Conservation (phyloP, 2,113 vertebrate genomes). For the Egretta garzetta region DNA sequence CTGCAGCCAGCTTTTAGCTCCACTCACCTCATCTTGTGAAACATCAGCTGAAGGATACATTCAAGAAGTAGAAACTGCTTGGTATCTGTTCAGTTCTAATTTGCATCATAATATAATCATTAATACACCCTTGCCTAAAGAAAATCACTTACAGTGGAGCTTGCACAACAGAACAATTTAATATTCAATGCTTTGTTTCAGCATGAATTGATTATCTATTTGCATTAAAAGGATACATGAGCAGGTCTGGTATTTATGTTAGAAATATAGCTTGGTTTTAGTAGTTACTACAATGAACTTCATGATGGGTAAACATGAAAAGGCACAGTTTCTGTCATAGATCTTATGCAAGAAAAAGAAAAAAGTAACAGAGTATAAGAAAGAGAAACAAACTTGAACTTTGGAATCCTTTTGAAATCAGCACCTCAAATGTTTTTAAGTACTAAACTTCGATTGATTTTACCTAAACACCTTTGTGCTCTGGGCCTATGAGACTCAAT, state of each 20-base stretch:
- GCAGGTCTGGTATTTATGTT: neutral
- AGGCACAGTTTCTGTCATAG: neutral
- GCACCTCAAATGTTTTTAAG: neutral
- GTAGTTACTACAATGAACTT: neutral
- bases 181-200: neutral
- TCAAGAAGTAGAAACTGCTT: neutral
- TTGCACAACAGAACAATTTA: neutral
- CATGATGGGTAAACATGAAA: neutral
- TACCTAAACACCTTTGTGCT: neutral
- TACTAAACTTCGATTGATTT: neutral
- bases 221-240: neutral
- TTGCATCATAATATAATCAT: neutral
- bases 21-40: neutral
- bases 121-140: neutral
- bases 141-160: neutral
- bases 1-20: neutral
- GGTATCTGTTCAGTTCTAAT: neutral
- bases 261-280: neutral
- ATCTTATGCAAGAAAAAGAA: neutral
- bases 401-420: neutral
- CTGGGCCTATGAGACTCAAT: accelerated
- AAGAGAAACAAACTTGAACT: neutral
- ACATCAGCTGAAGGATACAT: neutral
- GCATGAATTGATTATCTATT: neutral
- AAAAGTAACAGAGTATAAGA: neutral